A percentile compares a stretch with the other conserved stretches of the same genome.
These are phyloP conservation scores for Tylochromis polylepis DNA, from an alignment of 2,113 vertebrate species.

Conservation along the genomic window DNA sequence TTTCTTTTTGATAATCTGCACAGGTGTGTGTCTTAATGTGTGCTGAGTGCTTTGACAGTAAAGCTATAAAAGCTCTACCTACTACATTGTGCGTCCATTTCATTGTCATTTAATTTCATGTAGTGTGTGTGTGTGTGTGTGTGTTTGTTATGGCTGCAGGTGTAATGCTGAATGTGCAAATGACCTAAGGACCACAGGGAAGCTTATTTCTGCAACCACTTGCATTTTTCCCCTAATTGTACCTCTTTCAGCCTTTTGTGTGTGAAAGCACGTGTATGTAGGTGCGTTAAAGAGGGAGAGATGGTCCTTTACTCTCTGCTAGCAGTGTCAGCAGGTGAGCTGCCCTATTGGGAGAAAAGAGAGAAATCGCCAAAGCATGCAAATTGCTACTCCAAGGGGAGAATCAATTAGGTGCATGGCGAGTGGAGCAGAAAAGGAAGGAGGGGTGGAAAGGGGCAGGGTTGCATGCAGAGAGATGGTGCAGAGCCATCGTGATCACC, in stretches of 20 bases:
- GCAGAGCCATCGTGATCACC: conserved; percentile 58
- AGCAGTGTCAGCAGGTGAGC: conserved; percentile 75
- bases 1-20: conserved; percentile 5
- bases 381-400: conserved; percentile 66
- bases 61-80: background rate
- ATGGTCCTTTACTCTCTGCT: conserved; percentile 42
- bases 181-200: conserved; percentile 35
- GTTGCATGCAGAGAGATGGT: conserved; percentile 58
- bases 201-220: conserved; percentile 47
- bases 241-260: conserved; percentile 21
- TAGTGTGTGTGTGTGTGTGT: background rate
- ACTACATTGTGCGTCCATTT: background rate
- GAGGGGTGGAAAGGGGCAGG: conserved; percentile 23
- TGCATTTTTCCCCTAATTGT: conserved; percentile 58
- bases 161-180: conserved; percentile 40
- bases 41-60: background rate
- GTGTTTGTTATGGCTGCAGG: background rate
- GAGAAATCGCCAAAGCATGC: conserved; percentile 70
- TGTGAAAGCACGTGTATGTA: background rate
- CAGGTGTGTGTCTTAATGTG: background rate
- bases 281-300: conserved; percentile 28
- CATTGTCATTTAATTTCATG: background rate
- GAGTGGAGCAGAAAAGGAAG: conserved; percentile 50
- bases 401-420: conserved; percentile 70
- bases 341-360: conserved; percentile 58